These are phyloP conservation scores for Anser cygnoides DNA, from an alignment of 2,113 vertebrate genomes.

Conservation along the genomic window DNA sequence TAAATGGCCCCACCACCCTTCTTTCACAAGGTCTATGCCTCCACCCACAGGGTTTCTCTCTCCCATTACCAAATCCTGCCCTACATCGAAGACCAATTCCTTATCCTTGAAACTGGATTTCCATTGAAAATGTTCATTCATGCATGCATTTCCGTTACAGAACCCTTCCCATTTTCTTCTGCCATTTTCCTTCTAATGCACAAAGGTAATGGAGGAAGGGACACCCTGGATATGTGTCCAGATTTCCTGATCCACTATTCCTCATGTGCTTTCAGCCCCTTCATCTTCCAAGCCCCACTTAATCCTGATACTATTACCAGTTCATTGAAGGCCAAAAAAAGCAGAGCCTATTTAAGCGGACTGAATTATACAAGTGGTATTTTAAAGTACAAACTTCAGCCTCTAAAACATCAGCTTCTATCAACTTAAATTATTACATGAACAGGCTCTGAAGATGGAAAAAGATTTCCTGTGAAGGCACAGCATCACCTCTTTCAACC, in stretches of 20 bases:
- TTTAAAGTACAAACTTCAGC: background rate
- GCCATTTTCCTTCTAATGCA: background rate
- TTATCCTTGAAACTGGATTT: background rate
- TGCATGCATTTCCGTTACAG: background rate
- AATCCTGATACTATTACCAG: accelerated
- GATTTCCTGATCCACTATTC: background rate
- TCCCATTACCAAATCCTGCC: background rate
- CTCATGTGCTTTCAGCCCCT: background rate
- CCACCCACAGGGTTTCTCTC: background rate
- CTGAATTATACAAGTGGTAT: background rate
- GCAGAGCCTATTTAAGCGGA: background rate
- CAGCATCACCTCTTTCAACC: background rate
- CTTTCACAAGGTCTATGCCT: constrained; percentile 24
- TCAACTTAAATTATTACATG: background rate
- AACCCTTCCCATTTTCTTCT: background rate
- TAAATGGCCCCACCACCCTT: background rate
- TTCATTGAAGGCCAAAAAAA: background rate
- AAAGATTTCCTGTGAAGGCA: background rate
- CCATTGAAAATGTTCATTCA: background rate
- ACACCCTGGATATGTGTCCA: background rate
- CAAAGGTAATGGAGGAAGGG: accelerated
- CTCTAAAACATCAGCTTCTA: background rate
- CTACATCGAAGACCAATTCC: background rate
- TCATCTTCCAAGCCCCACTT: background rate
- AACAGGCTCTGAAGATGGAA: background rate